These are phyloP conservation scores for Peromyscus melanophrys DNA, from an alignment of 2,797 vertebrate genomes.

Conservation along the genomic window DNA sequence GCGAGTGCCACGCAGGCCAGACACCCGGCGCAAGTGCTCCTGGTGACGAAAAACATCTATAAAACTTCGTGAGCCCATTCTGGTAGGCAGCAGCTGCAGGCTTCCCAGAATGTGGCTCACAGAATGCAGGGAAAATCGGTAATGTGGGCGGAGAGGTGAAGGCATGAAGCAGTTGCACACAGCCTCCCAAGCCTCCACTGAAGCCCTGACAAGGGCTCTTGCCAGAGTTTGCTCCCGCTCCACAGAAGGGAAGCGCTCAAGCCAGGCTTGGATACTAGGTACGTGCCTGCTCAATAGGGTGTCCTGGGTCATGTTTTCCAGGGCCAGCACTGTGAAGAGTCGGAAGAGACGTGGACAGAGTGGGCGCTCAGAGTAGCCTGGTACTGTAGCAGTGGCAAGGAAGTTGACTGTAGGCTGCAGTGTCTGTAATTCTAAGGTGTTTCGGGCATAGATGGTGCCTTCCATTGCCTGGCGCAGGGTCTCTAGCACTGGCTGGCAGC, in stretches of 20 bases:
- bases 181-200: constrained; percentile 88
- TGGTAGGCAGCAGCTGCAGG: constrained; percentile 89
- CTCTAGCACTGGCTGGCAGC: constrained; percentile 90
- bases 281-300: constrained; percentile 90
- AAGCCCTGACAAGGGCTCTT: constrained; percentile 90
- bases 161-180: constrained; percentile 87
- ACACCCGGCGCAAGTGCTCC: constrained; percentile 71
- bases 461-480: constrained; percentile 92
- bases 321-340: constrained; percentile 91
- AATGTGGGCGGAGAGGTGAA: constrained; percentile 85
- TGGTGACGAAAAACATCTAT: constrained; percentile 43
- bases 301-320: constrained; percentile 88
- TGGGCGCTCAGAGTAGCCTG: constrained; percentile 75
- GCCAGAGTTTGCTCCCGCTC: constrained; percentile 85
- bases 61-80: constrained; percentile 34
- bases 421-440: constrained; percentile 85
- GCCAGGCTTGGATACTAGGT: constrained; percentile 89
- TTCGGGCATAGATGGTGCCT: constrained; percentile 87
- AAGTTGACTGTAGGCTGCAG: constrained; percentile 88
- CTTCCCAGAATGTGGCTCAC: constrained; percentile 92
- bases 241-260: constrained; percentile 87
- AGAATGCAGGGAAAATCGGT: constrained; percentile 91
- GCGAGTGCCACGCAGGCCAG: constrained; percentile 28
- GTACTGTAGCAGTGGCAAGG: constrained; percentile 89
- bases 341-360: constrained; percentile 91